Conservation (phyloP, 2,113 vertebrate species). For the Gallinago jamesoni region DNA sequence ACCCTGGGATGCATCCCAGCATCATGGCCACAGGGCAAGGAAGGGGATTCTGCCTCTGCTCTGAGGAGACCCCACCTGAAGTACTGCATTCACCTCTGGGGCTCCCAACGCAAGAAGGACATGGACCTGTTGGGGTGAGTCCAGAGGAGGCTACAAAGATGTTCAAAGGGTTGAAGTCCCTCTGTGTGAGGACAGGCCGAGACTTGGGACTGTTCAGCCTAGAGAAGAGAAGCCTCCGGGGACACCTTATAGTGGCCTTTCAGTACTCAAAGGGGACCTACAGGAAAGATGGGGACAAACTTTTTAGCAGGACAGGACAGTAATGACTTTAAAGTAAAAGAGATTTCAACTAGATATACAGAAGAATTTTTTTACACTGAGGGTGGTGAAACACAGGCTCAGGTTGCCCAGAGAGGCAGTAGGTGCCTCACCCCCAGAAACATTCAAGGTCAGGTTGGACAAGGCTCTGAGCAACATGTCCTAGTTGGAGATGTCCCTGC, state of each 20-base stretch:
- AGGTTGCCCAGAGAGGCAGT: background rate
- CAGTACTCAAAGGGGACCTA: background rate
- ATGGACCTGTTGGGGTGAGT: accelerated
- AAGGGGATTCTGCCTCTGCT: background rate
- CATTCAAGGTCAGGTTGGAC: accelerated
- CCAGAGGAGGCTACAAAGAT: background rate
- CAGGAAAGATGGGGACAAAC: background rate
- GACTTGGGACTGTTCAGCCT: background rate
- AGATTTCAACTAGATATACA: background rate
- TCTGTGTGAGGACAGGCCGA: background rate
- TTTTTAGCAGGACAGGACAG: background rate
- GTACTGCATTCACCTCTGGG: background rate
- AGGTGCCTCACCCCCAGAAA: background rate
- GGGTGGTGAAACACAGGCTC: too few relatives aligned
- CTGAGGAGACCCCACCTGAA: background rate
- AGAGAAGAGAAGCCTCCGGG: background rate
- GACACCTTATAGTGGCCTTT: background rate
- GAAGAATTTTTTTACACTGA: background rate
- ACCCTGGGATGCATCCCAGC: background rate
- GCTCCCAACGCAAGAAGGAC: background rate
- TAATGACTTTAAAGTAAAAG: background rate
- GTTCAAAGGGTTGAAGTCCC: background rate
- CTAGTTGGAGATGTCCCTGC: background rate
- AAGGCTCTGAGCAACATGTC: background rate
- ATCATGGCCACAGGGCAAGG: accelerated